Percentiles rank a stretch among this genome's conserved stretches.
Evolutionary conservation across 1,140 invertebrate species (phyloP).

Genomic region (Batillaria attramentaria): DNA sequence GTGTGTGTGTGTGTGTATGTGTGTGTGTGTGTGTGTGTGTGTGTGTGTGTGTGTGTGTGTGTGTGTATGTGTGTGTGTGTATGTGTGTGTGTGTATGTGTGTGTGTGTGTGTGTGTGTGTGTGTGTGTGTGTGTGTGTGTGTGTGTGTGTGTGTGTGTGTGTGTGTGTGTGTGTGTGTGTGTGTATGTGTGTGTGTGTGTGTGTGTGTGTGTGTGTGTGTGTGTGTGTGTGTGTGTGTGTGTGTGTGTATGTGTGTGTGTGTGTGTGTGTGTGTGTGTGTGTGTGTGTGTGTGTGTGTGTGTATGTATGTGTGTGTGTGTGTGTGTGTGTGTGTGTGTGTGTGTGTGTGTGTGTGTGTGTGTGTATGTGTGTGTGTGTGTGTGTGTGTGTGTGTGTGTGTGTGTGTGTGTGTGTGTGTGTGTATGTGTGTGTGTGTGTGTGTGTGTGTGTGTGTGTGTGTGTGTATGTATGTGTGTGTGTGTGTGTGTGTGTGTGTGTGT

Average conservation of each 20-base stretch:
- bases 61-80: not conserved
- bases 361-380: not conserved
- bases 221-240: conserved; percentile 18
- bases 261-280: conserved; percentile 18
- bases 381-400: no score
- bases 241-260: conserved; percentile 7
- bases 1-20: conserved; percentile 9
- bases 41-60: not conserved
- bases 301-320: not conserved
- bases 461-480: not conserved
- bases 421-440: no score
- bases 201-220: conserved; percentile 12
- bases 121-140: conserved; percentile 17
- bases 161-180: conserved; percentile 23
- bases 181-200: conserved; percentile 16
- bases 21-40: not conserved
- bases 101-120: conserved; percentile 16
- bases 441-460: no score
- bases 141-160: conserved; percentile 9
- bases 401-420: no score
- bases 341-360: conserved; percentile 12
- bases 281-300: not conserved
- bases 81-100: conserved; percentile 12
- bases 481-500: not conserved
- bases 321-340: not conserved